Percentiles rank a stretch among this genome's conserved stretches.
Evolutionary conservation across 2,113 vertebrate genomes (phyloP).

Genomic region (Podarcis muralis): DNA sequence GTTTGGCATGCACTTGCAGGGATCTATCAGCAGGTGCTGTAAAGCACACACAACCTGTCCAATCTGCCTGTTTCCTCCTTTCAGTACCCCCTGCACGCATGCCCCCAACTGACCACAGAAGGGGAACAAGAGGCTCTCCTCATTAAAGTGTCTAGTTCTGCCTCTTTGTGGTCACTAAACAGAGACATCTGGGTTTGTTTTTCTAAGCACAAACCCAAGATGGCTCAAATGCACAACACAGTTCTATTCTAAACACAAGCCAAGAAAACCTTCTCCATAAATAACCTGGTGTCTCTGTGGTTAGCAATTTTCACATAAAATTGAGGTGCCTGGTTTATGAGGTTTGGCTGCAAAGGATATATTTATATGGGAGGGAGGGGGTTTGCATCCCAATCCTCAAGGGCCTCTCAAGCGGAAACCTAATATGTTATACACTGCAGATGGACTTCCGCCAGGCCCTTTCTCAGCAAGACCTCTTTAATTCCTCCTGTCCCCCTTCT

Average conservation of each 20-base stretch:
- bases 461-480: neutral
- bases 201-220: neutral
- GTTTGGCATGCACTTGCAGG: neutral
- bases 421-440: neutral
- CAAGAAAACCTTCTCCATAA: neutral
- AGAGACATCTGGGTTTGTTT: neutral
- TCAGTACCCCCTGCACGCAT: neutral
- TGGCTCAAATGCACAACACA: neutral
- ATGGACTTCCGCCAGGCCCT: neutral
- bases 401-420: neutral
- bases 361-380: neutral
- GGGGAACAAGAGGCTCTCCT: neutral
- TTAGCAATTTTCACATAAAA: slow-evolving; percentile 26
- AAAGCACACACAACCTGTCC: neutral
- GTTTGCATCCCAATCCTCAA: neutral
- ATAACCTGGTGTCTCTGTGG: neutral
- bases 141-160: neutral
- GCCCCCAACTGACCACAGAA: neutral
- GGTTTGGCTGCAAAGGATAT: slow-evolving; percentile 1
- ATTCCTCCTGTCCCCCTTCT: neutral
- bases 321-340: slow-evolving; percentile 27
- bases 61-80: neutral
- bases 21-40: neutral
- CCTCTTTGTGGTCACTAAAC: neutral
- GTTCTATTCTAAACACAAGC: neutral